Base-by-base conservation (phyloP, 1,140 invertebrate species). In the Thalassaphorura encarpata region DNA sequence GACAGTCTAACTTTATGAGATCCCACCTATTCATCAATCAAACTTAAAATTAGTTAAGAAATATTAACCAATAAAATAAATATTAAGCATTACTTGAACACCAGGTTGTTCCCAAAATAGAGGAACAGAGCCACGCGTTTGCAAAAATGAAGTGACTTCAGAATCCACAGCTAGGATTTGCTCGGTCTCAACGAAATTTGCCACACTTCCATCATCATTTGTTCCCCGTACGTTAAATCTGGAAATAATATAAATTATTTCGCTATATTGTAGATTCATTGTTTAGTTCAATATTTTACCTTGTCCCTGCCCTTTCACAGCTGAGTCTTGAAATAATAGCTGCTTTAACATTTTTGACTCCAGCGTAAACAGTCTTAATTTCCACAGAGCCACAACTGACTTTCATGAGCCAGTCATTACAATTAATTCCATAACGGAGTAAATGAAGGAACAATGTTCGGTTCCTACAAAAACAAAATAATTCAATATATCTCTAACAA, bases 101-200 rank as follows among this genome's bases (percentile, higher is more conserved):
- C 96, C 96, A 1, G 95, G 93, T 69, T 99, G 96, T 71, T 99
- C 96, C 92, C 95, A 99, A 73, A 99, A 99, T 11, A 99, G 72
- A 3, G 95, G 95, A 6, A 99, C 92, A 0, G 94, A 98, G 0
- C 96, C 96, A 64, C 96, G 79, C 0, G 90, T 97, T 72, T 90
- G 87, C 4, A 91, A 70, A 68, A 84, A 88, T 13, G 87, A 89
- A 3, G 84, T 79, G 1, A 87, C 77, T 67, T 87, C 85, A 66
- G 87, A 83, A 69, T 97, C 92, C 62, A 97, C 76, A 68, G 83
- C 91, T 57, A 95, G 89, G 1, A 88, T 81, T 76, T 99, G 97
- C 74, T 99, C 97, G 0, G 95, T 99, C 80, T 99, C 97, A 11
- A 98, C 94, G 80, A 99, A 99, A 77, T 99, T 99, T 2, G 97